Base-by-base conservation (phyloP, 2,888 invertebrate genomes). In the Microplitis manilae region DNA sequence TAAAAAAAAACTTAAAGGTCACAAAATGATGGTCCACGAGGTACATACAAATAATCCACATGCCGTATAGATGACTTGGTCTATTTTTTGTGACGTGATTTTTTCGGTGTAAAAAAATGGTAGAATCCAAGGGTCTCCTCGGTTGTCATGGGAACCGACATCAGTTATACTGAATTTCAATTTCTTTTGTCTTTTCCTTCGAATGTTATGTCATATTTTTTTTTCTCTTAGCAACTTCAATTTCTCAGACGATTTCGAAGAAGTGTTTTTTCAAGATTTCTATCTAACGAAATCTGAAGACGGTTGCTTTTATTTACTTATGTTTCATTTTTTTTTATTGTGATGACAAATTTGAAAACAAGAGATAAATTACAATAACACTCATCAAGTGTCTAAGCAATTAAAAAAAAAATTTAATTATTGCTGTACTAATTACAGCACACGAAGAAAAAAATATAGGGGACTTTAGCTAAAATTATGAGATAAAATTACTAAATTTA, bases 111-210 rank as follows among this genome's bases (percentile, higher is more conserved):
- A 40, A 39, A 30, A 39, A 40, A 17, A 40, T 41, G 7, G 60
- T 8, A 71, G 38, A 13, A 38, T 75, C 73, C 77, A 68, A 84
- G 87, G 84, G 87, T 61, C 39, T 40, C 9, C 87, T 50, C 13
- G 9, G 89, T 89, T 83, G 86, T 84, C 88, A 89, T 89, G 89
- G 89, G 85, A 88, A 89, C 88, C 86, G 85, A 86, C 85, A 85
- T 88, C 88, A 87, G 88, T 50, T 50, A 50, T 50, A 50, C 85
- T 60, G 64, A 70, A 39, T 73, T 41, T 73, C 77, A 20, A 61
- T 76, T 76, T 40, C 60, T 68, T 60, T 68, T 20, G 50, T 59
- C 39, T 65, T 70, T 70, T 59, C n/a, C 20, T 61, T 68, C 17
- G 9, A 8, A 41, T 17, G 8, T 17, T 5, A 40, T 40, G 40